Evolutionary conservation across 2,888 invertebrate genomes (phyloP).

Genomic region (Ypsolopha sequella): DNA sequence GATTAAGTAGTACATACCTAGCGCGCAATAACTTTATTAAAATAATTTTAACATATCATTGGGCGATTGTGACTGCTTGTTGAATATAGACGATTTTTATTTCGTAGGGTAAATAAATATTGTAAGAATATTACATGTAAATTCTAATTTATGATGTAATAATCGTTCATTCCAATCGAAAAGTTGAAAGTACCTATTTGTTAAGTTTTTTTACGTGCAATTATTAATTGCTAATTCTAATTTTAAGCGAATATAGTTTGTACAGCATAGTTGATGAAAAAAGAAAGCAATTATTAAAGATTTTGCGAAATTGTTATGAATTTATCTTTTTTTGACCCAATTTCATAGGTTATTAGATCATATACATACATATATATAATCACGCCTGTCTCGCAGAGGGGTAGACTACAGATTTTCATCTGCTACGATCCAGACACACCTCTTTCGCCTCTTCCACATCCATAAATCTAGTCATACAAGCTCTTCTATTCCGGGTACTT

Average conservation of each 20-base stretch:
- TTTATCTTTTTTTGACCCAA: slow-evolving; percentile 16
- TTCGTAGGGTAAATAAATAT: slow-evolving; percentile 56
- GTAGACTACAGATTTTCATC: too few relatives aligned
- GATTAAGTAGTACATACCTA: slow-evolving; percentile 26
- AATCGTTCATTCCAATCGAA: slow-evolving; percentile 70
- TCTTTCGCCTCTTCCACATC: too few relatives aligned
- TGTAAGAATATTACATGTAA: slow-evolving; percentile 56
- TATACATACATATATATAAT: too few relatives aligned
- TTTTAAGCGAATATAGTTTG: slow-evolving; percentile 69
- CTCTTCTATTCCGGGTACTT: too few relatives aligned
- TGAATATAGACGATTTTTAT: slow-evolving; percentile 56
- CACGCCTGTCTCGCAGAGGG: too few relatives aligned
- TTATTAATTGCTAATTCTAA: slow-evolving; percentile 71
- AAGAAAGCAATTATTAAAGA: slow-evolving; percentile 67
- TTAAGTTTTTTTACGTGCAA: slow-evolving; percentile 72
- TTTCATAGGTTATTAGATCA: not conserved
- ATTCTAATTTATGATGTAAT: slow-evolving; percentile 32
- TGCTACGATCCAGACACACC: too few relatives aligned
- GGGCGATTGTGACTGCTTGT: slow-evolving; percentile 72
- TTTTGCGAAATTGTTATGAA: slow-evolving; percentile 57
- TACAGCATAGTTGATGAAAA: slow-evolving; percentile 68
- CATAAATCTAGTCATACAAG: too few relatives aligned
- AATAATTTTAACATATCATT: slow-evolving; percentile 72
- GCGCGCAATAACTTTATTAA: slow-evolving; percentile 57
- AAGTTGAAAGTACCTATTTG: slow-evolving; percentile 68